Conservation (phyloP, 2,113 vertebrate genomes). For the Cebus imitator region DNA sequence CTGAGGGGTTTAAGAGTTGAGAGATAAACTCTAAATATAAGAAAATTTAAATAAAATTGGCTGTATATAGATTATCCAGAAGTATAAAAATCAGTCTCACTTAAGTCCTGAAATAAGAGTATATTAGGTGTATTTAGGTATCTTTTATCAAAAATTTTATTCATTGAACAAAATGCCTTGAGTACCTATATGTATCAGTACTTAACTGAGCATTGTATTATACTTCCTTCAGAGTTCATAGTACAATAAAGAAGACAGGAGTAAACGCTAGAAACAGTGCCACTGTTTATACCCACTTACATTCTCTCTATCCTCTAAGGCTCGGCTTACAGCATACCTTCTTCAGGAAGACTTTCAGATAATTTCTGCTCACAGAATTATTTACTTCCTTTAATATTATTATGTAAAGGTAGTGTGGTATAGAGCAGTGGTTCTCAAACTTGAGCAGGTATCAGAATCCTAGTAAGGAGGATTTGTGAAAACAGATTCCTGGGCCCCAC, state of each 20-base stretch:
- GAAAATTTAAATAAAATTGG: conserved; percentile 21
- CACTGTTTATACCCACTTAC: background rate
- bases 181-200: background rate
- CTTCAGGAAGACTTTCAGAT: background rate
- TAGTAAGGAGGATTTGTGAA: background rate
- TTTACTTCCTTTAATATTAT: background rate
- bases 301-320: background rate
- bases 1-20: background rate
- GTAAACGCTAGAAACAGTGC: background rate
- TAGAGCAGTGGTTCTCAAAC: background rate
- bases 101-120: background rate
- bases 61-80: conserved; percentile 5
- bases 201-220: background rate
- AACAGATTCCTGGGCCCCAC: background rate
- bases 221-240: background rate
- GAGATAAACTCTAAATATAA: background rate
- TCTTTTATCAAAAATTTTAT: background rate
- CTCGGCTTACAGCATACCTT: background rate
- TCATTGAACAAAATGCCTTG: background rate
- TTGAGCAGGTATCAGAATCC: background rate
- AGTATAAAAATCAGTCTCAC: background rate
- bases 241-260: background rate
- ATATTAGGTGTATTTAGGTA: background rate
- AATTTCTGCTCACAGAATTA: background rate
- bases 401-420: background rate